Conservation (phyloP, 2,113 vertebrate species). For the Siniperca knerii region DNA sequence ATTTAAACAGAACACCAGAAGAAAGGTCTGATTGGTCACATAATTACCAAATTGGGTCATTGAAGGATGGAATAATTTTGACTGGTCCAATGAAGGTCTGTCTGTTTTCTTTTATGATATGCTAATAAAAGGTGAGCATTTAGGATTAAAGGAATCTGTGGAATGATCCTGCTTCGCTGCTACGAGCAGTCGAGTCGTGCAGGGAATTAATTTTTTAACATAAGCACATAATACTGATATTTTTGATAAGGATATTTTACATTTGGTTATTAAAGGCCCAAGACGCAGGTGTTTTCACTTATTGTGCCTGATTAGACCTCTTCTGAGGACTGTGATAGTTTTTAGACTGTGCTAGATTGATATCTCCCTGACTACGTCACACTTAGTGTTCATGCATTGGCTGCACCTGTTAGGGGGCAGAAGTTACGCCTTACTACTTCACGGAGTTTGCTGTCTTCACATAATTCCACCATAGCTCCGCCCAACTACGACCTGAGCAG, state of each 20-base stretch:
- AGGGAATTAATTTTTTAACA: neutral
- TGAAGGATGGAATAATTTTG: neutral
- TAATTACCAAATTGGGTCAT: neutral
- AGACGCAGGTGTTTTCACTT: neutral
- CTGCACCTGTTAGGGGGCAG: neutral
- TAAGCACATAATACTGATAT: neutral
- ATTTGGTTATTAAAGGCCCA: neutral
- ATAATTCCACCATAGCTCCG: neutral
- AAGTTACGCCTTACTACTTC: neutral
- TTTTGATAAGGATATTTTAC: neutral
- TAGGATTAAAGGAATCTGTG: neutral
- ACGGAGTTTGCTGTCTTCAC: neutral
- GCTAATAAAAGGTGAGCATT: neutral
- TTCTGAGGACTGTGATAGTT: neutral
- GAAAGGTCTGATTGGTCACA: neutral
- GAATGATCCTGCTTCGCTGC: neutral
- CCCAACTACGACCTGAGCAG: neutral
- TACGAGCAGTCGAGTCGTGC: neutral
- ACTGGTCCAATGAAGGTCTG: neutral
- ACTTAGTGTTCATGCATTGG: neutral
- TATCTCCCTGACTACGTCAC: neutral
- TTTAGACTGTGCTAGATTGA: neutral
- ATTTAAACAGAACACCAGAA: neutral
- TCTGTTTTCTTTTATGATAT: neutral
- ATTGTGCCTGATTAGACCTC: neutral